Conservation (phyloP, 2,888 invertebrate genomes). For the Plebejus melissa region DNA sequence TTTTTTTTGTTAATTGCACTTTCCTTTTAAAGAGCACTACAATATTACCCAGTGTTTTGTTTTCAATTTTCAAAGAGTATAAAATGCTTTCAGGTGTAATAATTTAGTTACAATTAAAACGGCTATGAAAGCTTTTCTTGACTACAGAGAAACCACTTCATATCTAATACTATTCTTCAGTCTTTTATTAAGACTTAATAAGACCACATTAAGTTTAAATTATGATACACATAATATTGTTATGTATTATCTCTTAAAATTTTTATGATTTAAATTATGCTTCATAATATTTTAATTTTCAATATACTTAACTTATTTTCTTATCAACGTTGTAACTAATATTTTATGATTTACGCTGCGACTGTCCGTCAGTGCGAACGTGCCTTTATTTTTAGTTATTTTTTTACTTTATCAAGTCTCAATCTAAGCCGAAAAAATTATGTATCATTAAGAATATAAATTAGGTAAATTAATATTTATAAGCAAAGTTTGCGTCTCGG, state of each 20-base stretch:
- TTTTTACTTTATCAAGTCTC: background rate
- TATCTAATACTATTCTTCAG: background rate
- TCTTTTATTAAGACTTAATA: background rate
- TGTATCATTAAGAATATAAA: background rate
- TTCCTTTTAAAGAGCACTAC: background rate
- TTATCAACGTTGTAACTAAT: background rate
- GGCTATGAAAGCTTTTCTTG: background rate
- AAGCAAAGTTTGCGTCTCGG: background rate
- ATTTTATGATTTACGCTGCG: background rate
- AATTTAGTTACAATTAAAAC: background rate
- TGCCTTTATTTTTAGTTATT: background rate
- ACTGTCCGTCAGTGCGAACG: background rate
- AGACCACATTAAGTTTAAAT: background rate
- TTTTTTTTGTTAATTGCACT: background rate
- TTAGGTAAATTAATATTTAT: background rate
- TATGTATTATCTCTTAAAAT: background rate
- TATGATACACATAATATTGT: background rate
- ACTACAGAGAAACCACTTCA: background rate
- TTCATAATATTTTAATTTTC: background rate
- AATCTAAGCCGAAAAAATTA: background rate
- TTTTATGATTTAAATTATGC: background rate
- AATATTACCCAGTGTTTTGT: constrained; percentile 11
- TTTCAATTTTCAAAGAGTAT: constrained; percentile 1
- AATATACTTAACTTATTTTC: background rate
- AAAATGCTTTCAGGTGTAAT: constrained; percentile 9